A percentile compares a stretch with the other conserved stretches of the same genome.
Evolutionary conservation across 1,140 invertebrate species (phyloP).

Genomic region (Triops cancriformis): DNA sequence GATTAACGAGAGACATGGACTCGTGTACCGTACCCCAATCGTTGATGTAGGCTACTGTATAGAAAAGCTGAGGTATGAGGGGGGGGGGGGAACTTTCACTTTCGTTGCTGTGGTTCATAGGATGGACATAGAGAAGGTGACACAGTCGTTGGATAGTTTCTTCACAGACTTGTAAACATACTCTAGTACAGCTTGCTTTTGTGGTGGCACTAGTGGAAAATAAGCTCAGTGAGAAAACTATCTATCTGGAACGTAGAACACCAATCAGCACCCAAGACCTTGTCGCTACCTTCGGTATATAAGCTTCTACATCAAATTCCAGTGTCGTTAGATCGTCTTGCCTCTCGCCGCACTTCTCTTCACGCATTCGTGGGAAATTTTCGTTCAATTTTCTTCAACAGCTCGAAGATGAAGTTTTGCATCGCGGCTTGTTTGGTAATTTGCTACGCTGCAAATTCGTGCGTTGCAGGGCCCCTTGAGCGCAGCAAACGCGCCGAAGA

Average conservation of each 20-base stretch:
- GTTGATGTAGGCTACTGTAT: no score
- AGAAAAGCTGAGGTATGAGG: no score
- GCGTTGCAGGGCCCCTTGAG: not conserved
- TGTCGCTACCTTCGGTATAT: not conserved
- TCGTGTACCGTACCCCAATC: no score
- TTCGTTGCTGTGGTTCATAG: not conserved
- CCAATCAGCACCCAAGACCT: conserved; percentile 8
- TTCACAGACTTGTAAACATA: not conserved
- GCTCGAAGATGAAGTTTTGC: not conserved
- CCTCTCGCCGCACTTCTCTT: not conserved
- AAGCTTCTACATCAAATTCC: not conserved
- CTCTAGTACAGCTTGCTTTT: no score
- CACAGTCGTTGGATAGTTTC: not conserved
- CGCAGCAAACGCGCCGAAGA: not conserved
- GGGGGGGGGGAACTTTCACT: not conserved
- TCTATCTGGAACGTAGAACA: conserved; percentile 9
- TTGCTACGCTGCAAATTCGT: not conserved
- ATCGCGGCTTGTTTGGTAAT: not conserved
- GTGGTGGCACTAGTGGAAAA: not conserved
- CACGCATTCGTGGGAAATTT: not conserved
- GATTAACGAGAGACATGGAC: no score
- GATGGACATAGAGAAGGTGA: not conserved
- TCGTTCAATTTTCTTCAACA: not conserved
- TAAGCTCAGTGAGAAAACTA: not conserved
- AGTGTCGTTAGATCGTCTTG: not conserved